A percentile compares a stretch with the other conserved stretches of the same genome.
phyloP scores from a whole-genome alignment of 2,113 vertebrate species.

The Anarhynchus alexandrinus region DNA sequence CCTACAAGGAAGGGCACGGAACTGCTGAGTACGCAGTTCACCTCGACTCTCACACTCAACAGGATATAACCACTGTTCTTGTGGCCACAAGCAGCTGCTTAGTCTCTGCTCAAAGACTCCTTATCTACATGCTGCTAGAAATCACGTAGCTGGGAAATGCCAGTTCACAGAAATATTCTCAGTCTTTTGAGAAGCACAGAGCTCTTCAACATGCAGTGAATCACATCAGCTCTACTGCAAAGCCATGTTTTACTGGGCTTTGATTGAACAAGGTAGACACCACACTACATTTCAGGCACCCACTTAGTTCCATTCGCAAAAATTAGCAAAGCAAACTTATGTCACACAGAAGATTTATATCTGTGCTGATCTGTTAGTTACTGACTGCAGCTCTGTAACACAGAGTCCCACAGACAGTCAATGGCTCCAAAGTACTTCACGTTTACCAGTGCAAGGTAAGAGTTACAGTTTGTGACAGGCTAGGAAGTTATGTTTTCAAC shows the following conservation, averaged over 20 bases:
- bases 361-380: neutral
- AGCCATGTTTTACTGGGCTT: neutral
- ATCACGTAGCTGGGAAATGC: neutral
- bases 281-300: neutral
- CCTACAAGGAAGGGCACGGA: slow-evolving; percentile 82
- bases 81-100: slow-evolving; percentile 38
- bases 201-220: neutral
- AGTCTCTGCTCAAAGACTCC: neutral
- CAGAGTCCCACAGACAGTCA: neutral
- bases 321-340: neutral
- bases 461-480: neutral
- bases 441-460: neutral
- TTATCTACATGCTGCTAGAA: neutral
- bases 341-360: neutral
- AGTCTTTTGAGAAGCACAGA: neutral
- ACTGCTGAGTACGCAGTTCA: slow-evolving; percentile 85
- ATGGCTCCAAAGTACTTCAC: neutral
- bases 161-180: neutral
- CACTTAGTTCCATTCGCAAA: neutral
- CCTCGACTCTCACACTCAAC: slow-evolving; percentile 72
- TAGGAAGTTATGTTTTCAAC: neutral
- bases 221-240: neutral
- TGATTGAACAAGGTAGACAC: neutral
- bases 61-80: slow-evolving; percentile 84
- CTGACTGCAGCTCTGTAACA: neutral